These are phyloP conservation scores for Apodemus speciosus DNA, from an alignment of 2,113 vertebrate genomes.

Conservation along the genomic window DNA sequence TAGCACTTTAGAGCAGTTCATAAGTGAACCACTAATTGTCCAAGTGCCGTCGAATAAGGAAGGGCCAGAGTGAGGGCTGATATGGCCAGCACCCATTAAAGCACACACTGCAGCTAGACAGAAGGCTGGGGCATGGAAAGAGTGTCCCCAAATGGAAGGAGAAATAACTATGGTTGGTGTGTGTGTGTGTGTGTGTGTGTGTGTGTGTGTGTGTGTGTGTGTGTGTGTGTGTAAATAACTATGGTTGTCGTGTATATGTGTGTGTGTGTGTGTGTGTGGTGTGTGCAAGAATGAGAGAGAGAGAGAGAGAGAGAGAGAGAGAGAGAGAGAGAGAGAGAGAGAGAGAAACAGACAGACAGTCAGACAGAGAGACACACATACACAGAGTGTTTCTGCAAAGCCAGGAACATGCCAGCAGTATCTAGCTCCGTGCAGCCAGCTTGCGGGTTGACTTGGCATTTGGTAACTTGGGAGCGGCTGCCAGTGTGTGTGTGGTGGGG, in stretches of 20 bases:
- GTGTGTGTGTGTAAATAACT: background rate
- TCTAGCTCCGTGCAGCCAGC: conserved; percentile 82
- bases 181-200: background rate
- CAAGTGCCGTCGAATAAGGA: background rate
- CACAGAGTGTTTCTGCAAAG: conserved; percentile 77
- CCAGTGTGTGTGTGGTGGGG: conserved; percentile 86
- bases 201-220: background rate
- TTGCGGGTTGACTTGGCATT: conserved; percentile 88
- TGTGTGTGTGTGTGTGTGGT: background rate
- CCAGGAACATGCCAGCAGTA: conserved; percentile 83
- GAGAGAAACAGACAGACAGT: conserved; percentile 58
- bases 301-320: background rate
- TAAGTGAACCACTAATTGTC: conserved; percentile 31
- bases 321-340: conserved; percentile 62
- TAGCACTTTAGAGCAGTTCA: conserved; percentile 15
- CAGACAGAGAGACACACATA: background rate
- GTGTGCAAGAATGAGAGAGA: background rate
- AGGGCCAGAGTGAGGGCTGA: background rate
- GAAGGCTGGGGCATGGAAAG: background rate
- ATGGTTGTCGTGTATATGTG: background rate
- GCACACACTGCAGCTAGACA: background rate
- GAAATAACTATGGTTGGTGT: background rate
- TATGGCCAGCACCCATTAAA: background rate
- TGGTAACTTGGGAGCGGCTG: conserved; percentile 84
- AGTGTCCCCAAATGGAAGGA: background rate